Evolutionary conservation across 2,797 vertebrate species (phyloP).

Genomic region (Sebastes jordani): DNA sequence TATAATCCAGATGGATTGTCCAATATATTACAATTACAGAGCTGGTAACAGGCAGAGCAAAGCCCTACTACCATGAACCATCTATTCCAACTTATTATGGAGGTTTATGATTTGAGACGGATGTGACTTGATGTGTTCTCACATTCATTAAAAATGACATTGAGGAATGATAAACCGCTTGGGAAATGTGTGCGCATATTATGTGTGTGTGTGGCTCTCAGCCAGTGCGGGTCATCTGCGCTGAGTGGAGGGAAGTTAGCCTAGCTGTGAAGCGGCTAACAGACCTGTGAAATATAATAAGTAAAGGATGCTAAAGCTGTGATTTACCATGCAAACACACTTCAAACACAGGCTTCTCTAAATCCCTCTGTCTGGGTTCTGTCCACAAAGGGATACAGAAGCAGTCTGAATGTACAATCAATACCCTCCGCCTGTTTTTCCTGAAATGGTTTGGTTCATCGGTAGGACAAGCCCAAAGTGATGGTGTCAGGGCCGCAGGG

Average conservation of each 20-base stretch:
- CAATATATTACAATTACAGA: slow-evolving; percentile 76
- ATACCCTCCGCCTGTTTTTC: slow-evolving; percentile 34
- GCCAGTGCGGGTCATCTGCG: slow-evolving; percentile 35
- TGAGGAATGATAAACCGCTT: slow-evolving; percentile 66
- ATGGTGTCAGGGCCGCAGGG: slow-evolving; percentile 55
- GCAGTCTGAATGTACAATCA: slow-evolving; percentile 40
- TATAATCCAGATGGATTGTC: slow-evolving; percentile 68
- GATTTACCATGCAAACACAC: slow-evolving; percentile 56
- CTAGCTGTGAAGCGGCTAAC: slow-evolving; percentile 57
- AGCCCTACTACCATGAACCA: slow-evolving; percentile 58
- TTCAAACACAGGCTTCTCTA: slow-evolving; percentile 40
- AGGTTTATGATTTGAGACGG: slow-evolving; percentile 82
- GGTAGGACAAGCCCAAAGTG: slow-evolving; percentile 40
- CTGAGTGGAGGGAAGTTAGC: slow-evolving; percentile 47
- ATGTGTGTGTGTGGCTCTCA: neutral
- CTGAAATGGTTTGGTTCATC: slow-evolving; percentile 56
- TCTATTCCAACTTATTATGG: slow-evolving; percentile 77
- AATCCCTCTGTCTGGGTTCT: slow-evolving; percentile 45
- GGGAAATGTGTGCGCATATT: neutral
- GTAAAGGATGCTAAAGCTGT: slow-evolving; percentile 51
- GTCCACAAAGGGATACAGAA: slow-evolving; percentile 23
- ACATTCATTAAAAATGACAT: slow-evolving; percentile 83
- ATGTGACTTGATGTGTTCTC: slow-evolving; percentile 78
- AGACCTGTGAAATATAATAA: slow-evolving; percentile 63
- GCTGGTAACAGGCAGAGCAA: slow-evolving; percentile 46